Conservation (phyloP, 1,140 invertebrate genomes). For the Conopomorpha cramerella region DNA sequence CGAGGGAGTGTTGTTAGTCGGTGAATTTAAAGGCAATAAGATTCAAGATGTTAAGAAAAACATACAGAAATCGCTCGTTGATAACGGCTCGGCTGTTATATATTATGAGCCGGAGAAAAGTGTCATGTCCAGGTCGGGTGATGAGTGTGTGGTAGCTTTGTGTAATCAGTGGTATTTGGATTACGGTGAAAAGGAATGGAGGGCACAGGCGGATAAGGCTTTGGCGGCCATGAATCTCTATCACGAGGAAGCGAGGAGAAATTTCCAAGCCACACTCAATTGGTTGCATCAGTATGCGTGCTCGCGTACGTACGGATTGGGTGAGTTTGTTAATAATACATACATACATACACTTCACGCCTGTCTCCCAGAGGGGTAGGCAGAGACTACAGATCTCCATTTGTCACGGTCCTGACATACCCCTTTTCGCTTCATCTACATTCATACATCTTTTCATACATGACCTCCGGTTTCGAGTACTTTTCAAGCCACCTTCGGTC, state of each 20-base stretch:
- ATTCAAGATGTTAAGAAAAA: constrained; percentile 94
- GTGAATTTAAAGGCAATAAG: constrained; percentile 87
- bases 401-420: too few relatives aligned
- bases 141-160: constrained; percentile 98
- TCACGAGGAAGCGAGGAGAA: constrained; percentile 92
- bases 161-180: constrained; percentile 99
- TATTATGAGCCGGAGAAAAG: constrained; percentile 99
- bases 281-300: constrained; percentile 99
- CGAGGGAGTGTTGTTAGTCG: constrained; percentile 87
- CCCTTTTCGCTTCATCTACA: too few relatives aligned
- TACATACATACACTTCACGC: constrained; percentile 1
- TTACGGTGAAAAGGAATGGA: constrained; percentile 93
- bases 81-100: constrained; percentile 78
- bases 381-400: too few relatives aligned
- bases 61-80: constrained; percentile 81
- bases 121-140: constrained; percentile 94
- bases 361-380: too few relatives aligned
- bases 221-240: constrained; percentile 85
- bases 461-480: too few relatives aligned
- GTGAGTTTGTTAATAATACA: too few relatives aligned
- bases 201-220: constrained; percentile 70
- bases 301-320: constrained; percentile 95
- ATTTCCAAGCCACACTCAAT: constrained; percentile 88
- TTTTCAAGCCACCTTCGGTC: too few relatives aligned
- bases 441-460: too few relatives aligned